Percentiles rank a stretch among this genome's conserved stretches.
phyloP scores from a whole-genome alignment of 2,797 vertebrate genomes.

The Darevskia nairensis region DNA sequence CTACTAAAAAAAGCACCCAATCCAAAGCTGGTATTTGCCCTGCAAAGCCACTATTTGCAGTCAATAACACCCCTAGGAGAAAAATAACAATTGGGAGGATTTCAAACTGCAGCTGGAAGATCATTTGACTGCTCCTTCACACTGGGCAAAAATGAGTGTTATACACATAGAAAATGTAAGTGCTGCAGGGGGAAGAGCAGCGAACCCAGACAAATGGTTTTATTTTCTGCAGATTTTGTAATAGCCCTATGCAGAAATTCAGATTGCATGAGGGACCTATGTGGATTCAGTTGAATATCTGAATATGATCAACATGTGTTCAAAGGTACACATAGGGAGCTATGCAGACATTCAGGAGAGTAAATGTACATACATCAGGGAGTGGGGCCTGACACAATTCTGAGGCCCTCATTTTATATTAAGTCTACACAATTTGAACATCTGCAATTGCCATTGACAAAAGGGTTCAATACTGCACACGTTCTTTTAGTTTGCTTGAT shows the following conservation, averaged over 20 bases:
- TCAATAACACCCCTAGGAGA: background rate
- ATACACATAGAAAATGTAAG: background rate
- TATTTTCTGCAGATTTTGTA: background rate
- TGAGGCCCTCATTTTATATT: background rate
- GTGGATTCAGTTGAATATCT: background rate
- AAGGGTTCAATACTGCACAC: too few species aligned
- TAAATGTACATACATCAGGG: background rate
- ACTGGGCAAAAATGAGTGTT: background rate
- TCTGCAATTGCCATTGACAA: background rate
- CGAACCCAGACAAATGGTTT: background rate
- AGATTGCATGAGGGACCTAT: background rate
- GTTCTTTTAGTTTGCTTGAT: background rate
- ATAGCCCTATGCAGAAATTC: background rate
- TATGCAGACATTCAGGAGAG: background rate
- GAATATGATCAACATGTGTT: background rate
- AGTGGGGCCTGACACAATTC: background rate
- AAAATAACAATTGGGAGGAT: background rate
- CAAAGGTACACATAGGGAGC: too few species aligned
- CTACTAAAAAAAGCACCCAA: too few species aligned
- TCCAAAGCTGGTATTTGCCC: too few species aligned
- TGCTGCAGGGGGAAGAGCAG: background rate
- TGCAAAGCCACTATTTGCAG: background rate
- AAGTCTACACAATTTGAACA: background rate
- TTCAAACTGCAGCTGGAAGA: background rate
- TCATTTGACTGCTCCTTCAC: background rate